Conservation (phyloP, 1,140 invertebrate species). For the Acyrthosiphon pisum region DNA sequence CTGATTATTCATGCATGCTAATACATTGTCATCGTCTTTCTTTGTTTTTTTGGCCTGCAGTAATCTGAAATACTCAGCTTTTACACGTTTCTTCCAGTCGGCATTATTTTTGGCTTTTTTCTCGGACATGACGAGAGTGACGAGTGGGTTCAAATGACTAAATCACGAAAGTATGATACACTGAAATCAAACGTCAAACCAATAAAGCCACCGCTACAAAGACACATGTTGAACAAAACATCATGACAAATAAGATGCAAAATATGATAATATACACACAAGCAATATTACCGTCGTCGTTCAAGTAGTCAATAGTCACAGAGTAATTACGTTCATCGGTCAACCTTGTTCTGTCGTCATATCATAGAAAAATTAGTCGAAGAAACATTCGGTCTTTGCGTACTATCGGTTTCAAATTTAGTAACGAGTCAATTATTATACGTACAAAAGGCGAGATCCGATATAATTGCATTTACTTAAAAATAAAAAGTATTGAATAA, state of each 20-base stretch:
- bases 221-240: neutral
- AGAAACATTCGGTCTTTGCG: neutral
- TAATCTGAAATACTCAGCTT: constrained; percentile 86
- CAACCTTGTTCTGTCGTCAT: neutral
- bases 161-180: neutral
- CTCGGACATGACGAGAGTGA: constrained; percentile 22
- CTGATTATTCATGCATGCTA: constrained; percentile 77
- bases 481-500: neutral
- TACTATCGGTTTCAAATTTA: neutral
- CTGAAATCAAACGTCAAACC: neutral
- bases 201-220: neutral
- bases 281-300: neutral
- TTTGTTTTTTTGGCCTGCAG: constrained; percentile 86
- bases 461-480: neutral
- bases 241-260: too few relatives aligned
- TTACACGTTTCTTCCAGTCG: constrained; percentile 92
- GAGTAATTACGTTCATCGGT: neutral
- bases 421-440: neutral
- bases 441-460: neutral
- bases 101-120: constrained; percentile 70
- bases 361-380: neutral
- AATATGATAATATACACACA: neutral
- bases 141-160: neutral
- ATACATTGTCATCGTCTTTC: constrained; percentile 89
- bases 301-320: neutral